These are phyloP conservation scores for Phallusia fumigata DNA, from an alignment of 23 tunicate species.

Conservation along the genomic window DNA sequence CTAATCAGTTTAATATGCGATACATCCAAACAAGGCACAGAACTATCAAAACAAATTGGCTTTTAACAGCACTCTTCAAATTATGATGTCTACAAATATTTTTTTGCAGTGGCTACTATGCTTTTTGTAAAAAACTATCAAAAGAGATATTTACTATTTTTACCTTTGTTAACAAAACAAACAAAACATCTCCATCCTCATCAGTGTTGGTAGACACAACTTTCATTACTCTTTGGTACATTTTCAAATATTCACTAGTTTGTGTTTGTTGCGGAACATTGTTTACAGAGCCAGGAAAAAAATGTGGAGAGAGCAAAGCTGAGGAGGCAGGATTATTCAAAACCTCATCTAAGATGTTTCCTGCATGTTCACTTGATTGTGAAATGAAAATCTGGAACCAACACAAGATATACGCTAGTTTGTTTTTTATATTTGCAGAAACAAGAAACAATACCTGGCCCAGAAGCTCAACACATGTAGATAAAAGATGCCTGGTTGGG, in stretches of 20 bases:
- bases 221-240: conserved; percentile 72
- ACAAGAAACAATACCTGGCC: conserved; percentile 75
- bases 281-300: conserved; percentile 58
- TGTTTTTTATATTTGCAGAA: neutral
- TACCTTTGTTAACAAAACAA: conserved; percentile 88
- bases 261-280: neutral
- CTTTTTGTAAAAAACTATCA: no score
- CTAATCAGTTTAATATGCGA: no score
- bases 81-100: no score
- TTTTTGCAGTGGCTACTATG: no score
- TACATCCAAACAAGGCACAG: no score
- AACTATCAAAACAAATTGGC: no score
- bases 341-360: conserved; percentile 62
- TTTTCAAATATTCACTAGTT: conserved; percentile 45
- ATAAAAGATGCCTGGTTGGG: conserved; percentile 54
- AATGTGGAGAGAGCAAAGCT: conserved; percentile 80
- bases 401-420: neutral
- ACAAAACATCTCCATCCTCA: conserved; percentile 69
- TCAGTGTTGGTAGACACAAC: conserved; percentile 54
- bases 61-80: no score
- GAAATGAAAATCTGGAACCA: conserved; percentile 34
- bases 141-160: no score
- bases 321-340: conserved; percentile 65
- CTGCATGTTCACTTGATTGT: conserved; percentile 70
- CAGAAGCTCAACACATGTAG: conserved; percentile 56